These are phyloP conservation scores for Drosophila obscura DNA, from an alignment of 1,140 invertebrate species.

Conservation along the genomic window DNA sequence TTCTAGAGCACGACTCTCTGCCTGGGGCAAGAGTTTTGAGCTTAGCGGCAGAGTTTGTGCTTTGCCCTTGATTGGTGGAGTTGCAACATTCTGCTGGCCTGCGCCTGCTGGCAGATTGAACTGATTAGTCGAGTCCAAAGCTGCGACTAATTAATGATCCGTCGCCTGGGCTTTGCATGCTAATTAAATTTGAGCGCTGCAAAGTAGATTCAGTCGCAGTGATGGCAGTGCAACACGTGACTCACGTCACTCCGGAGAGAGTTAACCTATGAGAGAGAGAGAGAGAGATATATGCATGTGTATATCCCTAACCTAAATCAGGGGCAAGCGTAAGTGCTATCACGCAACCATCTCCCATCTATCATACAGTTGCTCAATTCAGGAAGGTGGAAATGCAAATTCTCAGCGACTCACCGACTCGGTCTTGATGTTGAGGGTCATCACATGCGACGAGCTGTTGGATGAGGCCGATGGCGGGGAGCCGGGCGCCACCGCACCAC, in stretches of 20 bases:
- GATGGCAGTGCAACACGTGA: slow-evolving; percentile 38
- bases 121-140: slow-evolving; percentile 57
- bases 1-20: slow-evolving; percentile 62
- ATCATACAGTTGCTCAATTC: slow-evolving; percentile 52
- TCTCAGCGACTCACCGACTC: slow-evolving; percentile 80
- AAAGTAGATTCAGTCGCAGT: slow-evolving; percentile 24
- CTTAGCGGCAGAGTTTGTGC: slow-evolving; percentile 30
- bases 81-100: slow-evolving; percentile 53
- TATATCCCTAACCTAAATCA: too few species aligned
- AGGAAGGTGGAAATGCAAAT: slow-evolving; percentile 16
- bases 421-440: slow-evolving; percentile 81
- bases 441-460: slow-evolving; percentile 66
- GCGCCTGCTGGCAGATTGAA: slow-evolving; percentile 46
- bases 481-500: slow-evolving; percentile 46
- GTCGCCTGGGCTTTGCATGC: slow-evolving; percentile 51
- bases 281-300: too few species aligned
- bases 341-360: not conserved
- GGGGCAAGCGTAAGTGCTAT: too few species aligned
- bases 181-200: slow-evolving; percentile 59
- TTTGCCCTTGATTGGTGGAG: slow-evolving; percentile 55
- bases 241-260: slow-evolving; percentile 19
- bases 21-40: slow-evolving; percentile 11
- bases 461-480: slow-evolving; percentile 64
- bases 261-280: too few species aligned
- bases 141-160: slow-evolving; percentile 72